These are phyloP conservation scores for Lindbergichthys nudifrons DNA, from an alignment of 2,797 vertebrate species.

Conservation along the genomic window DNA sequence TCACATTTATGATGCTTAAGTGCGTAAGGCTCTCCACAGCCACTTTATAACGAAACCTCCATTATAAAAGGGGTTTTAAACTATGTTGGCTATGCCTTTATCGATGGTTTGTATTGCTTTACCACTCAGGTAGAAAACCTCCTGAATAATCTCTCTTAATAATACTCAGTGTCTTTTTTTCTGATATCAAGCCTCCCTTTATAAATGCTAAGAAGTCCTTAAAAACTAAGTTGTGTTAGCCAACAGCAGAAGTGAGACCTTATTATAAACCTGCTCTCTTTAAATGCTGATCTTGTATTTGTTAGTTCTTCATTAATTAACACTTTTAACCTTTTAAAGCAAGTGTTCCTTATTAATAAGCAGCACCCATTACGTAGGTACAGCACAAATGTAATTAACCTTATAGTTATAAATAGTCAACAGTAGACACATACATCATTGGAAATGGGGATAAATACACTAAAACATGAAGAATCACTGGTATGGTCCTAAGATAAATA, in stretches of 20 bases:
- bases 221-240: background rate
- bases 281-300: background rate
- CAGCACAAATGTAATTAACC: too few relatives aligned
- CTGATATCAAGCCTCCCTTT: background rate
- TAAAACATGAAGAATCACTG: slow-evolving; percentile 31
- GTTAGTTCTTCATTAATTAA: background rate
- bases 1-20: background rate
- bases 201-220: background rate
- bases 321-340: background rate
- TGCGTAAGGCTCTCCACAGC: accelerated
- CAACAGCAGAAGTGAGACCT: background rate
- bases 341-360: background rate
- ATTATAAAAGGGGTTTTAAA: background rate
- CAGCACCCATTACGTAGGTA: background rate
- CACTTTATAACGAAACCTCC: background rate
- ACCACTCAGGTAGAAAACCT: background rate
- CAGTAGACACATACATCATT: background rate
- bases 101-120: background rate
- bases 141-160: background rate
- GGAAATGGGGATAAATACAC: background rate
- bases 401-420: background rate
- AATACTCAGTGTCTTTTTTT: background rate
- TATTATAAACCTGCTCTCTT: background rate
- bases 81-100: background rate
- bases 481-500: slow-evolving; percentile 46